Evolutionary conservation across 2,113 vertebrate genomes (phyloP).

Genomic region (Noturus placidus): DNA sequence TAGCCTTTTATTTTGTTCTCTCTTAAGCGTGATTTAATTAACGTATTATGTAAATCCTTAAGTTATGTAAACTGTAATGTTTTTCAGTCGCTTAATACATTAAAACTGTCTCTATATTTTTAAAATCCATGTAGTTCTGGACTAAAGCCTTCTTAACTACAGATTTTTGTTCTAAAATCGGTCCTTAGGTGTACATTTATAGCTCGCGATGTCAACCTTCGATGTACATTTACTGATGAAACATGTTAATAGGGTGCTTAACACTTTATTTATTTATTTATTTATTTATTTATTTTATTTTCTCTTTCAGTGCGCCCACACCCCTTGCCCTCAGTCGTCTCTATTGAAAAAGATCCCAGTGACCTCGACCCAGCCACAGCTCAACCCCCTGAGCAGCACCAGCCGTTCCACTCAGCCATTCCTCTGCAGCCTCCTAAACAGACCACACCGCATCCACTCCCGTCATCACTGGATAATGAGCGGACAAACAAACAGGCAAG

Average conservation of each 20-base stretch:
- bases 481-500: constrained; percentile 44
- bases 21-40: no score
- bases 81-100: background rate
- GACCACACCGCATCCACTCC: constrained; percentile 58
- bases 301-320: constrained; percentile 9
- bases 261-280: background rate
- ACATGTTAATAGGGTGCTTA: background rate
- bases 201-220: background rate
- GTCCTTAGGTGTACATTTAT: background rate
- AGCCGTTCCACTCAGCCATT: constrained; percentile 75
- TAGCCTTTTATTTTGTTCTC: background rate
- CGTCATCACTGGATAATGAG: background rate
- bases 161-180: background rate
- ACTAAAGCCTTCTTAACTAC: background rate
- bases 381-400: constrained; percentile 64
- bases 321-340: background rate
- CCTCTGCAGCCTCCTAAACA: constrained; percentile 83
- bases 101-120: background rate
- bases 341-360: background rate
- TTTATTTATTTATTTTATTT: background rate
- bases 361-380: constrained; percentile 25
- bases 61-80: background rate
- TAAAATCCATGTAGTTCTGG: background rate
- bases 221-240: background rate
- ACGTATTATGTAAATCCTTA: no score